Evolutionary conservation across 2,888 invertebrate species (phyloP), one percentile per base, ranked within the genome.

Genomic region (Caenorhabditis sp.): DNA sequence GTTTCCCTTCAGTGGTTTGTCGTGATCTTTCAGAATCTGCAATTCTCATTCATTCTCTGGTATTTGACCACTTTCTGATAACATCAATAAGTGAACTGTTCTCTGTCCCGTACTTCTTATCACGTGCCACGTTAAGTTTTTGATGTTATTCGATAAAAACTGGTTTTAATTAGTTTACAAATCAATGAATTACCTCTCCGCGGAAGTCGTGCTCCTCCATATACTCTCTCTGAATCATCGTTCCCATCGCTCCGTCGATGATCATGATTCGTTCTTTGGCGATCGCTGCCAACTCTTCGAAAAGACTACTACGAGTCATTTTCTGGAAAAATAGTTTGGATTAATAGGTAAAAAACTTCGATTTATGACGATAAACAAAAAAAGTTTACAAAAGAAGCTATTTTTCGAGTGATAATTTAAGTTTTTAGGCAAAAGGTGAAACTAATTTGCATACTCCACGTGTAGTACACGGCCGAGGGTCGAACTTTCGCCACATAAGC

Each of bases 221-320:
- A 50, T 88, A 86, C 59, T 91, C 89, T 56, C 89, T 85, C 82
- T 92, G 91, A 55, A 92, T 92, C 92, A 92, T 92, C 5, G 92
- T 92, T n/a, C 92, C 92, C 92, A 92, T 92, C 8, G 91, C 92
- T 32, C 92, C 86, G 70, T 86, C 86, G 41, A 85, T 84, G 59
- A 86, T 76, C 78, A 86, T 78, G 53, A 85, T 80, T 13, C 84
- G 70, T 52, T 85, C 80, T 53, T 72, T 78, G 59, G 82, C 80
- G 32, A 81, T 62, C n/a, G 56, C 66, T 20, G 74, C 66, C 48
- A 84, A 56, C 35, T 78, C 79, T n/a, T 81, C 78, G 77, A 84
- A 84, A 46, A 78, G 61, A 30, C 76, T 62, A 37, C 74, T 74
- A 6, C 79, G 52, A 68, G 59, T 52, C 71, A 71, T 71, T 52